Conservation (phyloP, 2,797 vertebrate genomes). For the Enteromius afrohamiltoni region DNA sequence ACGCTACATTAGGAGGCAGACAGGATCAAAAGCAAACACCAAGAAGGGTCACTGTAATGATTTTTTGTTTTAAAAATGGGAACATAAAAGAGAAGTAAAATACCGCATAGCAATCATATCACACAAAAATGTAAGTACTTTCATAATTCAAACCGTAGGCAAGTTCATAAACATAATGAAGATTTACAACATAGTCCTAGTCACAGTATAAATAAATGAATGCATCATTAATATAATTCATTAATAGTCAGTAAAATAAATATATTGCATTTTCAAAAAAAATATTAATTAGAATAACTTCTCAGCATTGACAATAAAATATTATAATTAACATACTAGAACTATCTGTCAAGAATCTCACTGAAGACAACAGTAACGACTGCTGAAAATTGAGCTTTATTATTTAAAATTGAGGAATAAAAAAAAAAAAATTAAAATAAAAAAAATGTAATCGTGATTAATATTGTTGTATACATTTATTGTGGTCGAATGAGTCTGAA, state of each 20-base stretch:
- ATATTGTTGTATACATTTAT: background rate
- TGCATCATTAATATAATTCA: background rate
- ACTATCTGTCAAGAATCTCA: background rate
- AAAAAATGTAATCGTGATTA: too few species aligned
- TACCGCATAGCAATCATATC: background rate
- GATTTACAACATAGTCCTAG: background rate
- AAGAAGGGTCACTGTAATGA: constrained; percentile 56
- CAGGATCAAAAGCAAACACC: constrained; percentile 61
- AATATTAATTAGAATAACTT: background rate
- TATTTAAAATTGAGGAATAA: too few species aligned
- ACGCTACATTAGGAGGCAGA: constrained; percentile 56
- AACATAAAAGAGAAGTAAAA: constrained; percentile 1
- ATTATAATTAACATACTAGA: background rate
- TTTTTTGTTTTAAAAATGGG: background rate
- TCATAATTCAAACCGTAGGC: background rate
- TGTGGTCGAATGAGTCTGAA: background rate
- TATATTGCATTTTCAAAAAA: background rate
- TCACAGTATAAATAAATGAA: background rate
- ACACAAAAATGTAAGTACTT: background rate
- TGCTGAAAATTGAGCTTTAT: too few species aligned
- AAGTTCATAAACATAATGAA: background rate
- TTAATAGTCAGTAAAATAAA: background rate
- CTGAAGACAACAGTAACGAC: too few species aligned
- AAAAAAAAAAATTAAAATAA: too few species aligned
- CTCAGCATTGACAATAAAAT: background rate